A percentile compares a stretch with the other conserved stretches of the same genome.
phyloP scores from a whole-genome alignment of 2,113 vertebrate genomes.

The Elgaria multicarinata region DNA sequence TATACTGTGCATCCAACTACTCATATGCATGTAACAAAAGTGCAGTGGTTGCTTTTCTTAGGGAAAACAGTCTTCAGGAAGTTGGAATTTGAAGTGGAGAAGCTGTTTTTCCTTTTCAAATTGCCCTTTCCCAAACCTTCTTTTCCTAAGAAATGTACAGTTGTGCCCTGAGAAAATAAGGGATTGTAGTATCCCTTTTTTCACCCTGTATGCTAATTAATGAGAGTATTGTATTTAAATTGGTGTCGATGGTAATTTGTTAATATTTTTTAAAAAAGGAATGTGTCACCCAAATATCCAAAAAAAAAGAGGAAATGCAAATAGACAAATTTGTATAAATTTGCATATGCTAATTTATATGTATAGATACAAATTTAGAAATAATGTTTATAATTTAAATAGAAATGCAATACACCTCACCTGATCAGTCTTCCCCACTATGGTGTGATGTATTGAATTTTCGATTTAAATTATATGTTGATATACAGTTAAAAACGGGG shows the following conservation, averaged over 20 bases:
- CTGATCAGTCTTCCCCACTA: neutral
- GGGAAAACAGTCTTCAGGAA: neutral
- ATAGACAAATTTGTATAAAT: neutral
- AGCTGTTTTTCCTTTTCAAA: neutral
- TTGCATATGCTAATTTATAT: neutral
- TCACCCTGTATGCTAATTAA: slow-evolving; percentile 18
- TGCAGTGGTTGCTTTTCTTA: neutral
- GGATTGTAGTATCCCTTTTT: neutral
- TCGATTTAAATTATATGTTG: no score
- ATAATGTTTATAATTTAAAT: neutral
- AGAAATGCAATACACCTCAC: neutral
- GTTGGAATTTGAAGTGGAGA: neutral
- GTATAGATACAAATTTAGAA: neutral
- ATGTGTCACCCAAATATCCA: no score
- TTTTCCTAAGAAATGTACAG: neutral
- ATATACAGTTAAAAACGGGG: no score
- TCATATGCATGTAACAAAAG: neutral
- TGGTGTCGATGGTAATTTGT: neutral
- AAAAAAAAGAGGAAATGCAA: neutral
- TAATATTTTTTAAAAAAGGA: no score
- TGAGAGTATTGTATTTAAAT: slow-evolving; percentile 19
- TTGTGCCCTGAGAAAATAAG: neutral
- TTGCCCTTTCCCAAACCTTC: neutral
- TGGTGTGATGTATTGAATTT: no score
- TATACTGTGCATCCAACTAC: neutral